Evolutionary conservation across 1,140 invertebrate genomes (phyloP).

Genomic region (Drosophila triauraria): DNA sequence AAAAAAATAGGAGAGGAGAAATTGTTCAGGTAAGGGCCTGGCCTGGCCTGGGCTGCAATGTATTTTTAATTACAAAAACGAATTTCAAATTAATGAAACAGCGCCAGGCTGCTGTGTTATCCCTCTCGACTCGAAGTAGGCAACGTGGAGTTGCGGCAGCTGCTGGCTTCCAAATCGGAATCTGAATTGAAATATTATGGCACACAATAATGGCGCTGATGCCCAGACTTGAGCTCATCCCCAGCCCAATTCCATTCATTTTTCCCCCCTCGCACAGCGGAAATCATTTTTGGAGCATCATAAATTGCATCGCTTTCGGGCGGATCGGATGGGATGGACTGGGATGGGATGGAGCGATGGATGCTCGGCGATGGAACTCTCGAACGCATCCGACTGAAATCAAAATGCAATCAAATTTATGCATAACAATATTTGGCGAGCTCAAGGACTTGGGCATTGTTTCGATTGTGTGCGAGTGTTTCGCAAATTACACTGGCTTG

Average conservation of each 20-base stretch:
- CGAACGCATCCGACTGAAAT: slow-evolving; percentile 38
- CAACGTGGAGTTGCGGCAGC: slow-evolving; percentile 24
- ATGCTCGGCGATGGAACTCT: not conserved
- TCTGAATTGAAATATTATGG: slow-evolving; percentile 34
- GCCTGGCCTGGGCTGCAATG: not conserved
- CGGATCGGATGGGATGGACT: not conserved
- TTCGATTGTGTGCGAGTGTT: slow-evolving; percentile 35
- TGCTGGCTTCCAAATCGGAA: slow-evolving; percentile 21
- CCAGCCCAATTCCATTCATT: slow-evolving; percentile 11
- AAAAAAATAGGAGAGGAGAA: not conserved
- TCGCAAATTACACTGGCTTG: slow-evolving; percentile 24
- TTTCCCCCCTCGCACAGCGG: slow-evolving; percentile 15
- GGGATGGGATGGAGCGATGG: not conserved
- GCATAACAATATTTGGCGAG: slow-evolving; percentile 49
- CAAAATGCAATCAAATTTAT: slow-evolving; percentile 58
- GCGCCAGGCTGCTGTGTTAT: not conserved
- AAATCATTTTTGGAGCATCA: slow-evolving; percentile 56
- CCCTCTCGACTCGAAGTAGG: not conserved
- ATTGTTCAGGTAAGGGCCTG: slow-evolving; percentile 1
- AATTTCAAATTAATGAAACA: slow-evolving; percentile 18
- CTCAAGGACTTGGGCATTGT: slow-evolving; percentile 21
- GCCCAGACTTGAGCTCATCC: slow-evolving; percentile 24
- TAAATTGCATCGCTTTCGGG: slow-evolving; percentile 40
- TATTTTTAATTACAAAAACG: slow-evolving; percentile 14
- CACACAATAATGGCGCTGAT: slow-evolving; percentile 29